Evolutionary conservation across 2,113 vertebrate genomes (phyloP).

Genomic region (Trochalopteron elliotii): DNA sequence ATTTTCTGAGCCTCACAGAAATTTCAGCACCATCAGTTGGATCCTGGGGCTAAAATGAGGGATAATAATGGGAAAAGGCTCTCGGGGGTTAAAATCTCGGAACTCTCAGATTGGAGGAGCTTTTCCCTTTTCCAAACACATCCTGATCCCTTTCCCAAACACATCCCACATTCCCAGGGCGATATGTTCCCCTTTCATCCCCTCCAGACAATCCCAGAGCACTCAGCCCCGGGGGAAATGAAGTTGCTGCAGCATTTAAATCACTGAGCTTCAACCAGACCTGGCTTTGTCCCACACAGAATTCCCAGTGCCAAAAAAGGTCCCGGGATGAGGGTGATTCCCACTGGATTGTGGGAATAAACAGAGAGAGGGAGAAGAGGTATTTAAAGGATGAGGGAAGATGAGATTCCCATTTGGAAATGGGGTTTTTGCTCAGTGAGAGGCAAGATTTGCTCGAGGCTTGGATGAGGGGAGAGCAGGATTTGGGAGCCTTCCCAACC

Average conservation of each 20-base stretch:
- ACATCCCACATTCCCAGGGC: not conserved
- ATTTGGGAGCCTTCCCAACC: not conserved
- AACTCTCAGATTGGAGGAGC: not conserved
- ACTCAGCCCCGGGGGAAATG: not conserved
- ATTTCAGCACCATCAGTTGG: not conserved
- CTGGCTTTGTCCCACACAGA: not conserved
- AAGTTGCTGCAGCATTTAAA: not conserved
- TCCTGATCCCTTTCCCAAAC: not conserved
- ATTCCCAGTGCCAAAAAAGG: not conserved
- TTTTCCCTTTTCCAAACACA: not conserved
- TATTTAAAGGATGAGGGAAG: not conserved
- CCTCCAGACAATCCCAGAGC: not conserved
- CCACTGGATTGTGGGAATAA: not conserved
- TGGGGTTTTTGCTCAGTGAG: not conserved
- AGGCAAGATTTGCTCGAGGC: accelerated
- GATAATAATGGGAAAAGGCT: not conserved
- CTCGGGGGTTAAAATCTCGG: not conserved
- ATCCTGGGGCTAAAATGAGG: not conserved
- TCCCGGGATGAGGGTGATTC: accelerated
- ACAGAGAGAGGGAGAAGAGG: not conserved
- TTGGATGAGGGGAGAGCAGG: not conserved
- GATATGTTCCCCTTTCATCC: not conserved
- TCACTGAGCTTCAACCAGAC: not conserved
- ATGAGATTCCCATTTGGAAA: not conserved
- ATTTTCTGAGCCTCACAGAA: not conserved